Conservation (phyloP, 2,113 vertebrate species). For the Epinephelus cyanopodus region DNA sequence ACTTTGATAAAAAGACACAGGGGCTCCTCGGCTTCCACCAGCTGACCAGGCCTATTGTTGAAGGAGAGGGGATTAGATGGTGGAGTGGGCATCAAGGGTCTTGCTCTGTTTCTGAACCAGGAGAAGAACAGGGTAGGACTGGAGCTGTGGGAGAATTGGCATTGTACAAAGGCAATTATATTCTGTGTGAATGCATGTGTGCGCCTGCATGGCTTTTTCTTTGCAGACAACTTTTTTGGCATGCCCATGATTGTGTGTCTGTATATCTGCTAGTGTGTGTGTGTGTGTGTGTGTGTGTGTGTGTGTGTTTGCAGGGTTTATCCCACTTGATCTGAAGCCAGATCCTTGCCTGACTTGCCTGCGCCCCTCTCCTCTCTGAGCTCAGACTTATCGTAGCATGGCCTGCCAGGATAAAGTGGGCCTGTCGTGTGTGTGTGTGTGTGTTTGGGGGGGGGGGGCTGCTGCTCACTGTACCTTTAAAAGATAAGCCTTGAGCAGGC, state of each 20-base stretch:
- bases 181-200: neutral
- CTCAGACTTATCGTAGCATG: slow-evolving; percentile 51
- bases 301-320: slow-evolving; percentile 36
- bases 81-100: slow-evolving; percentile 47
- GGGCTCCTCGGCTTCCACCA: slow-evolving; percentile 34
- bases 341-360: slow-evolving; percentile 23
- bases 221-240: neutral
- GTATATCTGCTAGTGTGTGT: neutral
- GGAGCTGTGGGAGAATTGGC: slow-evolving; percentile 9
- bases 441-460: neutral
- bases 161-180: slow-evolving; percentile 22
- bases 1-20: slow-evolving; percentile 67
- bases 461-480: slow-evolving; percentile 52
- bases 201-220: neutral
- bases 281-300: neutral
- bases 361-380: slow-evolving; percentile 31
- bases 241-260: neutral
- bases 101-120: slow-evolving; percentile 62
- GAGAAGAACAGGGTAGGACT: slow-evolving; percentile 35
- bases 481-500: slow-evolving; percentile 49
- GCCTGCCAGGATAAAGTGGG: slow-evolving; percentile 54
- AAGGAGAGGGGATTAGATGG: slow-evolving; percentile 65
- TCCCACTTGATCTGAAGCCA: slow-evolving; percentile 55
- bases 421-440: neutral
- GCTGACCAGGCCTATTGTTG: slow-evolving; percentile 70